phyloP scores from a whole-genome alignment of 2,888 invertebrate species.

The Phalera bucephala region DNA sequence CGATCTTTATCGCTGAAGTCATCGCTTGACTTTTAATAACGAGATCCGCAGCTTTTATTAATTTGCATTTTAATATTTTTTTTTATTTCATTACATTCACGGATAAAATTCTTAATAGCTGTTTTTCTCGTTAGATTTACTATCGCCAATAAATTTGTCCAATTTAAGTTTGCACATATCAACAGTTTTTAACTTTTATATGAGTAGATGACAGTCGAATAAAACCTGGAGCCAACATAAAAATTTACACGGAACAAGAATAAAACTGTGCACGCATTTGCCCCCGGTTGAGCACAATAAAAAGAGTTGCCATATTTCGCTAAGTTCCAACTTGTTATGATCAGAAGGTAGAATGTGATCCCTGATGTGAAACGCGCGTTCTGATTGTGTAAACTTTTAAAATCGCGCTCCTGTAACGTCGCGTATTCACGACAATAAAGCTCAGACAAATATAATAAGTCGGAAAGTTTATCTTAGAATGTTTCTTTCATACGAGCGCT shows the following conservation, averaged over 20 bases:
- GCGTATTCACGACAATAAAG: constrained; percentile 35
- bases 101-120: constrained; percentile 4
- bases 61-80: neutral
- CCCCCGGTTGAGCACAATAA: constrained; percentile 48
- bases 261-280: constrained; percentile 49
- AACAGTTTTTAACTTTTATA: constrained; percentile 46
- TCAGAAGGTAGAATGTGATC: constrained; percentile 48
- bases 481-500: constrained; percentile 10
- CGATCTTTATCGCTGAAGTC: constrained; percentile 16
- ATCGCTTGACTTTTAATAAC: constrained; percentile 9
- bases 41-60: neutral
- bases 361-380: constrained; percentile 37
- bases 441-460: constrained; percentile 38
- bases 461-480: constrained; percentile 7
- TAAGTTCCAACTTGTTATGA: constrained; percentile 66
- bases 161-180: constrained; percentile 48
- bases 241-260: constrained; percentile 56
- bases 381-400: constrained; percentile 58
- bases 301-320: constrained; percentile 63
- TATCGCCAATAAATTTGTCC: constrained; percentile 39
- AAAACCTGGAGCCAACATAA: constrained; percentile 50
- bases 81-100: too few species aligned
- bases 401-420: constrained; percentile 40
- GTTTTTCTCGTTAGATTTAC: constrained; percentile 34
- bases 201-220: constrained; percentile 46